These are phyloP conservation scores for Gryllus bimaculatus DNA, from an alignment of 1,140 invertebrate species.

Conservation along the genomic window DNA sequence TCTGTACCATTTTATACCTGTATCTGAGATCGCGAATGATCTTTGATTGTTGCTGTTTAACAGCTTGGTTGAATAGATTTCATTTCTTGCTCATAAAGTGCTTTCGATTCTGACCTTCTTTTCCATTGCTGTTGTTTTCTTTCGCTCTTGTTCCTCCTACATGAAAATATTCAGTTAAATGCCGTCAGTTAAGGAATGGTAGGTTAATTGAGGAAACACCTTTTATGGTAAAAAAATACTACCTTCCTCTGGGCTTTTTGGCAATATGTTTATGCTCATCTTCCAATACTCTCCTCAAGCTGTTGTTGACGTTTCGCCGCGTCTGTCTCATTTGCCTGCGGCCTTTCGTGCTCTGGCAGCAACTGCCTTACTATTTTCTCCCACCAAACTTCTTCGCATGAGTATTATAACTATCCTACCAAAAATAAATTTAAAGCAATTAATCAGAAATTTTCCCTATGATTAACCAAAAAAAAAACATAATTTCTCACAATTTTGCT, in stretches of 20 bases:
- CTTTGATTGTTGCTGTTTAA: conserved; percentile 59
- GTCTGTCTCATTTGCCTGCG: conserved; percentile 60
- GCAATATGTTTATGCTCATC: conserved; percentile 86
- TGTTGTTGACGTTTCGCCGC: conserved; percentile 57
- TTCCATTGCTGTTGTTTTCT: conserved; percentile 78
- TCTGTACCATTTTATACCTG: conserved; percentile 26
- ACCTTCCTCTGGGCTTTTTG: conserved; percentile 86
- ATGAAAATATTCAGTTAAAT: conserved; percentile 7
- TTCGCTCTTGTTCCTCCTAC: conserved; percentile 81
- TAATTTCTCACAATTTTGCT: too few species aligned
- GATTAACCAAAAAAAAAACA: too few species aligned
- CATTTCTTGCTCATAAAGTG: conserved; percentile 82
- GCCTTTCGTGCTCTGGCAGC: conserved; percentile 77
- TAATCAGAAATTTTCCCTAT: neutral
- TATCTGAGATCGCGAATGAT: conserved; percentile 79
- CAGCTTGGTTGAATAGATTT: conserved; percentile 48
- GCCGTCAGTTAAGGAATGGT: too few species aligned
- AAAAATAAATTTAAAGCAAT: neutral
- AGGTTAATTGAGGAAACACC: neutral
- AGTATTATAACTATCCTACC: neutral
- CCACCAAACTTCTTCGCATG: conserved; percentile 85
- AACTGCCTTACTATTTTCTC: conserved; percentile 81
- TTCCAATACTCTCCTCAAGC: conserved; percentile 83
- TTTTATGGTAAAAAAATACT: conserved; percentile 15
- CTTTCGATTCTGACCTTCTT: conserved; percentile 78